Evolutionary conservation across 2,888 invertebrate genomes (phyloP).

Genomic region (Drosophila anomalata): DNA sequence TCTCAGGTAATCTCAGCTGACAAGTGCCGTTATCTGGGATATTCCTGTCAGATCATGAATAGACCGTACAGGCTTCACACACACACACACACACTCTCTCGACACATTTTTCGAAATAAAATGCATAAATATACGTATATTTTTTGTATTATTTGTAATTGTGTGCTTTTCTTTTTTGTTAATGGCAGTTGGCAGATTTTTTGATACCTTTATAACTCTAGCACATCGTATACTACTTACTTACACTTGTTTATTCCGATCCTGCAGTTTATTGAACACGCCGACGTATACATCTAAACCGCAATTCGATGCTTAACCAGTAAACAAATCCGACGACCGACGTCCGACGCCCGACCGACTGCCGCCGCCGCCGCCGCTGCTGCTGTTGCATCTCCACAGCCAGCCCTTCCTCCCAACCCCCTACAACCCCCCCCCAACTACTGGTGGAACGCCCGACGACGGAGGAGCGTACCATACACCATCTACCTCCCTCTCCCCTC

Average conservation of each 20-base stretch:
- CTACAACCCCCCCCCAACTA: too few species aligned
- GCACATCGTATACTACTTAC: background rate
- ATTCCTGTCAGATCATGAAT: constrained; percentile 1
- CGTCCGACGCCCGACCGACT: background rate
- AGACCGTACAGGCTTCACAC: too few species aligned
- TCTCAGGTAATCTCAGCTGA: constrained; percentile 34
- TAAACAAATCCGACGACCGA: constrained; percentile 21
- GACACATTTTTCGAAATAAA: too few species aligned
- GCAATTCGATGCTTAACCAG: constrained; percentile 46
- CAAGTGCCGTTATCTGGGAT: constrained; percentile 38
- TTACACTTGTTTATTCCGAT: constrained; percentile 3
- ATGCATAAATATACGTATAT: too few species aligned
- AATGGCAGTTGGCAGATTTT: background rate
- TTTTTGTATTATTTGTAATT: too few species aligned
- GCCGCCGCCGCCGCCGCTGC: background rate
- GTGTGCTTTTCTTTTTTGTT: too few species aligned
- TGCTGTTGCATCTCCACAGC: background rate
- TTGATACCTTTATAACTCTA: constrained; percentile 11
- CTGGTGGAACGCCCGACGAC: too few species aligned
- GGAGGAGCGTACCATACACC: too few species aligned
- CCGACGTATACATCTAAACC: constrained; percentile 45
- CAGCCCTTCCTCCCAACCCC: background rate
- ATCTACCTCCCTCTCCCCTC: too few species aligned
- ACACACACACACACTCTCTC: too few species aligned
- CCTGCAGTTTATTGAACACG: constrained; percentile 52